Evolutionary conservation across 2,113 vertebrate genomes (phyloP).

Genomic region (Perca schrenkii): DNA sequence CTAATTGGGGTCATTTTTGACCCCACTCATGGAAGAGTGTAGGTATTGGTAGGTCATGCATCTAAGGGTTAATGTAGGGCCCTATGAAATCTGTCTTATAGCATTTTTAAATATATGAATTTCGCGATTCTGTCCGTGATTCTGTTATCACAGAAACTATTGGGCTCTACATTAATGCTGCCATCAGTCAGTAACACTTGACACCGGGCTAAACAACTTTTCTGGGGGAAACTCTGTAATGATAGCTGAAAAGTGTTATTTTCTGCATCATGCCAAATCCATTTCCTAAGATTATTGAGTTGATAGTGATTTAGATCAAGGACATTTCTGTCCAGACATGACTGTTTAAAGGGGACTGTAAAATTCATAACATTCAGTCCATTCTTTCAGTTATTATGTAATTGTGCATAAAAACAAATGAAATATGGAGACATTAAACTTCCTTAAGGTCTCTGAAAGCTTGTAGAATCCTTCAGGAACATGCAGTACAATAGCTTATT

Average conservation of each 20-base stretch:
- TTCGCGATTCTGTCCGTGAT: no score
- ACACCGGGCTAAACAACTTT: no score
- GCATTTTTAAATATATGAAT: no score
- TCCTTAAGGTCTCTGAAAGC: neutral
- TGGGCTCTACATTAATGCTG: no score
- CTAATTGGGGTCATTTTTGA: no score
- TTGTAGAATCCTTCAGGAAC: neutral
- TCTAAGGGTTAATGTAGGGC: no score
- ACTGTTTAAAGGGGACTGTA: neutral
- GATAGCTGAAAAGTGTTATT: neutral
- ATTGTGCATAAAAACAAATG: slow-evolving; percentile 11
- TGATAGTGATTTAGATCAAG: neutral
- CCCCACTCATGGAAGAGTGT: no score
- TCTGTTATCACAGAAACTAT: no score
- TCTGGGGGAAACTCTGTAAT: neutral
- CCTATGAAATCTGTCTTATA: no score
- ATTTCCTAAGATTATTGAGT: neutral
- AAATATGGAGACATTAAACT: neutral
- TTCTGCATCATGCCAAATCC: neutral
- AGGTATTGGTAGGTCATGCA: no score
- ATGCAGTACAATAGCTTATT: neutral
- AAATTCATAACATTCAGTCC: neutral
- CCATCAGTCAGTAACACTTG: no score
- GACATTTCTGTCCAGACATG: slow-evolving; percentile 7
- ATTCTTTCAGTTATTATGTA: neutral